Percentiles rank a stretch among this genome's conserved stretches.
Evolutionary conservation across 2,888 invertebrate species (phyloP).

Genomic region (Pachycephus smyrnensis): DNA sequence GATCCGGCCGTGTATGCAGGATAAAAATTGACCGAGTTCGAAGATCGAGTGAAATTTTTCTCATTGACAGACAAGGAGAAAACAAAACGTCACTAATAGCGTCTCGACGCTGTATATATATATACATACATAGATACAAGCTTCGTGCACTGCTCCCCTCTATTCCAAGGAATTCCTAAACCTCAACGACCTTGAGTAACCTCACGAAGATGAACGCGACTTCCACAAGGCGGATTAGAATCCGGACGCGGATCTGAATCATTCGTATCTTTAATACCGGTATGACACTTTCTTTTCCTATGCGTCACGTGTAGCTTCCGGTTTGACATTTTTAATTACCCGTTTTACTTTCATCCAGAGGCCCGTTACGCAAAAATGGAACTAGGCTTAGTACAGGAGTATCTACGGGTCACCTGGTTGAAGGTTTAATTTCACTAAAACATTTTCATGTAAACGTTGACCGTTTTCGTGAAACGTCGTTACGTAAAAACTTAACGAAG

Average conservation of each 20-base stretch:
- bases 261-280: constrained; percentile 10
- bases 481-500: background rate
- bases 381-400: constrained; percentile 10
- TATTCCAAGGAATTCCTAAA: background rate
- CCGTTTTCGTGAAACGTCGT: background rate
- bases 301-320: constrained; percentile 19
- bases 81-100: background rate
- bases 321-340: constrained; percentile 7
- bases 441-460: background rate
- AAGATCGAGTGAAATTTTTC: background rate
- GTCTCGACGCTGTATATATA: background rate
- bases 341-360: background rate
- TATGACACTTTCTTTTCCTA: constrained; percentile 18
- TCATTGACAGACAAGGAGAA: background rate
- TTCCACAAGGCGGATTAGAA: constrained; percentile 10
- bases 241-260: constrained; percentile 16
- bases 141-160: background rate
- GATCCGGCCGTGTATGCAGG: too few species aligned
- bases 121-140: background rate
- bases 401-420: background rate
- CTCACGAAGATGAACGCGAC: constrained; percentile 1
- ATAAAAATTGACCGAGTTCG: background rate
- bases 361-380: constrained; percentile 3
- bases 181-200: background rate
- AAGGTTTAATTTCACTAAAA: background rate